Conservation (phyloP, 2,797 vertebrate genomes). For the Xenopus petersii region DNA sequence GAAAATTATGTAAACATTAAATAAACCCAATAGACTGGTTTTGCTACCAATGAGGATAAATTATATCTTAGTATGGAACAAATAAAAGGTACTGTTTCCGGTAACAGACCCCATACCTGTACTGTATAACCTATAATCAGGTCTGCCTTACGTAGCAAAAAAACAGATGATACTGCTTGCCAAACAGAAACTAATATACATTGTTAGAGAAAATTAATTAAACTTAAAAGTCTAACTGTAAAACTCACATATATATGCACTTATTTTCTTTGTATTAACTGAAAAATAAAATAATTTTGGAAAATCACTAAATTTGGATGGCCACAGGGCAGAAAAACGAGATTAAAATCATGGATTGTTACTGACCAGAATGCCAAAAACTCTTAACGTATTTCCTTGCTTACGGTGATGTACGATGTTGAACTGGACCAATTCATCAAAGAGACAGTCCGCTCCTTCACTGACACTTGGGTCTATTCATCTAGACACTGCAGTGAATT, state of each 20-base stretch:
- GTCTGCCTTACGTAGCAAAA: no score
- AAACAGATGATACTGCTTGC: no score
- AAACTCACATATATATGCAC: neutral
- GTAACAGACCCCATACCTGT: no score
- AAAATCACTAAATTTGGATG: conserved; percentile 1
- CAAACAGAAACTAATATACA: no score
- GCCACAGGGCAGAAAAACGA: conserved; percentile 12
- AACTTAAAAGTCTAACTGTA: no score
- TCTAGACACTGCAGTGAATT: conserved; percentile 35
- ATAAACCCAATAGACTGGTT: no score
- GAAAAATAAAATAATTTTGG: neutral
- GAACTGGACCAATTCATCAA: conserved; percentile 35
- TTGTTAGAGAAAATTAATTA: no score
- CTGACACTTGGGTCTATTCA: conserved; percentile 33
- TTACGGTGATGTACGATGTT: conserved; percentile 33
- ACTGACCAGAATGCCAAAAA: conserved; percentile 40
- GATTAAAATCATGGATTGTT: conserved; percentile 36
- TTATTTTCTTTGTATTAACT: neutral
- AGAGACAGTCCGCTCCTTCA: conserved; percentile 34
- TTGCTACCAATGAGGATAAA: no score
- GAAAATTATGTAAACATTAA: no score
- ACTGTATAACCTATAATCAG: no score
- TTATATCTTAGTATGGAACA: no score
- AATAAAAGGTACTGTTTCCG: no score
- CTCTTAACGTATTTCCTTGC: conserved; percentile 31